These are phyloP conservation scores for Tinea semifulvella DNA, from an alignment of 2,888 invertebrate genomes.

Conservation along the genomic window DNA sequence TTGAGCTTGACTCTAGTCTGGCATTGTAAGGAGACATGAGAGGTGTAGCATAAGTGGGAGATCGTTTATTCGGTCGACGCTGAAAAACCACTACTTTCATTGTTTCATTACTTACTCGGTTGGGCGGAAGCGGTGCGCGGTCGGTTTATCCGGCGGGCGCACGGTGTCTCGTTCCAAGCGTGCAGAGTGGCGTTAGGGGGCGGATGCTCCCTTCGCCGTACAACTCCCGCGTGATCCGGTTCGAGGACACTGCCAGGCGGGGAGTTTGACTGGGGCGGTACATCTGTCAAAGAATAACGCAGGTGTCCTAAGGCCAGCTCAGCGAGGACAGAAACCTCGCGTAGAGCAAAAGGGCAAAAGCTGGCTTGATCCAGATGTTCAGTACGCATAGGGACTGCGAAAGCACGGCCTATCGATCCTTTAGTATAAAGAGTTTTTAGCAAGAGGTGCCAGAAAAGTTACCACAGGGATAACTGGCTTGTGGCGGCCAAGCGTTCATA, in stretches of 20 bases:
- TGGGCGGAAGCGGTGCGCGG: constrained; percentile 30
- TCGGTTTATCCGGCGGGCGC: constrained; percentile 27
- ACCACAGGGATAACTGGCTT: constrained; percentile 76
- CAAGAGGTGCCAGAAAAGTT: constrained; percentile 78
- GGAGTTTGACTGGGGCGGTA: constrained; percentile 75
- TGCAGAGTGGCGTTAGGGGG: constrained; percentile 64
- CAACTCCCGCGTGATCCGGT: constrained; percentile 55
- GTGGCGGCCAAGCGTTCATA: constrained; percentile 71
- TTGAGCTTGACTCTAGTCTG: constrained; percentile 74
- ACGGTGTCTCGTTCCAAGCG: constrained; percentile 48
- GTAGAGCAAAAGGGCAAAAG: constrained; percentile 76
- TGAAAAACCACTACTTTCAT: constrained; percentile 40
- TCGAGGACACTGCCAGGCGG: constrained; percentile 69
- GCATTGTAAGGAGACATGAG: constrained; percentile 69
- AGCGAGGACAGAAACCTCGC: constrained; percentile 75
- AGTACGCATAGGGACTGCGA: constrained; percentile 71
- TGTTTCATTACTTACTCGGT: constrained; percentile 36
- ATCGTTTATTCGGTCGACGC: constrained; percentile 35
- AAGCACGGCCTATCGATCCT: constrained; percentile 75
- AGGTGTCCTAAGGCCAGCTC: constrained; percentile 72
- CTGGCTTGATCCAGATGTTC: constrained; percentile 73
- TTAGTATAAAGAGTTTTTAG: constrained; percentile 64
- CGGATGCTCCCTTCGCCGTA: constrained; percentile 27
- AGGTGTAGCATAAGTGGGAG: constrained; percentile 70
- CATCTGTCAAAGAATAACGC: constrained; percentile 73